Evolutionary conservation across 2,888 invertebrate species (phyloP), one percentile per base, ranked within the genome.

Genomic region (Hemaris fuciformis): DNA sequence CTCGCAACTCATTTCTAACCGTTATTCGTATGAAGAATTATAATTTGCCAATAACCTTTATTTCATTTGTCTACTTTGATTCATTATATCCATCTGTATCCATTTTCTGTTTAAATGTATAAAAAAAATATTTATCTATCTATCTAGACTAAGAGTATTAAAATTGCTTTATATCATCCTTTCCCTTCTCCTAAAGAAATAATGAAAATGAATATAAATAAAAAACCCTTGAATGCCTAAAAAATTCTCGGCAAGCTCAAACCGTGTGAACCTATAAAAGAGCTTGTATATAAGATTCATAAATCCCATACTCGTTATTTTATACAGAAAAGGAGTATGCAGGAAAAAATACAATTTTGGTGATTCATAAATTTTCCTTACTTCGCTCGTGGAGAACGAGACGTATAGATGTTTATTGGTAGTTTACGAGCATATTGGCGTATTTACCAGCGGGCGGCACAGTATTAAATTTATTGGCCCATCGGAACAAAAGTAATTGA

Each of bases 361-460:
- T 13, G 58, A 18, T 22, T 25, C 22, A n/a, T 20, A 43, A n/a
- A 48, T 46, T 41, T 41, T n/a, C 22, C 22, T 60, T 15, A 13
- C 27, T 43, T 20, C 31, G 31, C 15, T 31, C 58, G 27, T 38
- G 56, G 25, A 62, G 59, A 61, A 62, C 38, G 64, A 62, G 69
- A 64, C 63, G 61, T 63, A 63, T 67, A 69, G 67, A 66, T 63
- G 65, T 62, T 74, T 73, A 80, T 76, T 76, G 76, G 68, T 74
- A 73, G 69, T 88, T 88, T 87, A 89, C 77, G 81, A 81, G 68
- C 67, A 64, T 66, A 75, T 66, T 78, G 79, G 74, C 87, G 83
- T 83, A 87, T 85, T 83, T 81, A 81, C 69, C 89, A 85, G 84
- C 87, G 80, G 88, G 88, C 69, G 85, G 85, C 74, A 71, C 70